A percentile compares a stretch with the other conserved stretches of the same genome.
These are phyloP conservation scores for Delphinus delphis DNA, from an alignment of 2,113 vertebrate genomes.

Conservation along the genomic window DNA sequence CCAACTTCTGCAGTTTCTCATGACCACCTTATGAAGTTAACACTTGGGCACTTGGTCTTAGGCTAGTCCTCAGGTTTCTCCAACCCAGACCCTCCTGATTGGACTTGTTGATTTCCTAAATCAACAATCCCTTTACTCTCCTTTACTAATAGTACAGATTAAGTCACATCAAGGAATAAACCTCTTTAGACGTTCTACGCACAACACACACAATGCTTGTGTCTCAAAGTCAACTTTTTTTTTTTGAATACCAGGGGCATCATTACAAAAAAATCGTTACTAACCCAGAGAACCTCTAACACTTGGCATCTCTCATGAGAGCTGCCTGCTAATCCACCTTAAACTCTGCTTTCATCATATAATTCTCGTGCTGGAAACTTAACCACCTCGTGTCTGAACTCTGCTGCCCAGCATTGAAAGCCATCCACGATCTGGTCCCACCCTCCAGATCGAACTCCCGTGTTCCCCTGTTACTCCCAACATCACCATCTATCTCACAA, in stretches of 20 bases:
- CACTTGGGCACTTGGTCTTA: neutral
- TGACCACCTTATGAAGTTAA: neutral
- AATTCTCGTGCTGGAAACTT: neutral
- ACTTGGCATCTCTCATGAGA: neutral
- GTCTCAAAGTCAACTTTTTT: neutral
- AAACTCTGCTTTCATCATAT: neutral
- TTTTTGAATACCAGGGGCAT: neutral
- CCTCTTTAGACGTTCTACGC: neutral
- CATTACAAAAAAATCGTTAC: slow-evolving; percentile 20
- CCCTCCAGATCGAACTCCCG: neutral
- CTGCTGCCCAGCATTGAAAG: neutral
- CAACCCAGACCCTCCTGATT: neutral
- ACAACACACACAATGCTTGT: neutral
- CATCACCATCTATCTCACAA: neutral
- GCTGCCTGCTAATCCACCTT: neutral
- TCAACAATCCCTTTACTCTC: neutral
- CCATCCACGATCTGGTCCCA: neutral
- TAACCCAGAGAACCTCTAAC: neutral
- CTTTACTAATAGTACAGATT: neutral
- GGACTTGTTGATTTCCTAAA: neutral
- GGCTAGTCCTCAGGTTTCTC: neutral
- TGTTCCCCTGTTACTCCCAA: neutral
- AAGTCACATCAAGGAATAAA: neutral
- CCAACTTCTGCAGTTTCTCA: neutral
- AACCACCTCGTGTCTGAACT: neutral